These are phyloP conservation scores for Pinctada fucata DNA, from an alignment of 2,888 invertebrate genomes.

Conservation along the genomic window DNA sequence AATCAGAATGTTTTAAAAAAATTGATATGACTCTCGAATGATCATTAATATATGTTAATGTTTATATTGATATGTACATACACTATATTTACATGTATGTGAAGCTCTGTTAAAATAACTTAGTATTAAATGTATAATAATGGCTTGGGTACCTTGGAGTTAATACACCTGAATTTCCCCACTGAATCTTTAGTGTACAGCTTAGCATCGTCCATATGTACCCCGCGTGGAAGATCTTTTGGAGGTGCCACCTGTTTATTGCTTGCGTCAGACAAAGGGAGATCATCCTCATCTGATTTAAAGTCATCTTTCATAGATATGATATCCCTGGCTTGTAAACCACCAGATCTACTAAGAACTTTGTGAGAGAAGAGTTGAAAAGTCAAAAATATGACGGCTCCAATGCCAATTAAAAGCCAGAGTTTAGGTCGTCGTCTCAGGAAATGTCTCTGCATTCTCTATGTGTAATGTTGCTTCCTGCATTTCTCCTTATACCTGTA, in stretches of 20 bases:
- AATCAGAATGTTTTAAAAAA: neutral
- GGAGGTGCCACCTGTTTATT: neutral
- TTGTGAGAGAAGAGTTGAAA: slow-evolving; percentile 37
- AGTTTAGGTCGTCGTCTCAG: slow-evolving; percentile 19
- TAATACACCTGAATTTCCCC: slow-evolving; percentile 58
- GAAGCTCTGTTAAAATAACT: too few species aligned
- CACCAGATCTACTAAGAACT: slow-evolving; percentile 17
- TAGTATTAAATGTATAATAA: too few species aligned
- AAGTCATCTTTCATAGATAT: slow-evolving; percentile 10
- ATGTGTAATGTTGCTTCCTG: neutral
- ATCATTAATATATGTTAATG: too few species aligned
- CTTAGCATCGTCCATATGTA: slow-evolving; percentile 27
- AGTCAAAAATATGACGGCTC: slow-evolving; percentile 33
- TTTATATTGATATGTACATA: too few species aligned
- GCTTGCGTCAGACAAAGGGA: slow-evolving; percentile 2
- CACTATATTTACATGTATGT: too few species aligned
- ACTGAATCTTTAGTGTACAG: slow-evolving; percentile 36
- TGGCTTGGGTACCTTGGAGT: slow-evolving; percentile 50
- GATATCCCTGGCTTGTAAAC: neutral
- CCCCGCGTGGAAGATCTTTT: slow-evolving; percentile 22
- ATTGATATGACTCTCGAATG: neutral
- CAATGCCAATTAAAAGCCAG: slow-evolving; percentile 19
- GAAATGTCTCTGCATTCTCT: slow-evolving; percentile 20
- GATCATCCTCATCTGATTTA: neutral
- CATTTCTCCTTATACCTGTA: too few species aligned